phyloP scores from a whole-genome alignment of 2,888 invertebrate genomes.

The Callyntrura sp. region DNA sequence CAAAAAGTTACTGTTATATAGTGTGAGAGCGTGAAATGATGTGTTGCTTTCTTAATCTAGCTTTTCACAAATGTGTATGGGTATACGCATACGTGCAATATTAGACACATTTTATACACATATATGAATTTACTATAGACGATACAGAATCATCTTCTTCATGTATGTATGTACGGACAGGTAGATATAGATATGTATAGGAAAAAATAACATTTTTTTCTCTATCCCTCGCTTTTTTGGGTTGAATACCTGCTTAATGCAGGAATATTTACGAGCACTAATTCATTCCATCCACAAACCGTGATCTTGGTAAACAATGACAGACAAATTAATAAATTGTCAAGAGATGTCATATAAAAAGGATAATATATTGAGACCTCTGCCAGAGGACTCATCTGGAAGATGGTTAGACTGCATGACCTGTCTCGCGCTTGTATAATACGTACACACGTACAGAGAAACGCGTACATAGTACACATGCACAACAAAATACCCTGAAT shows the following conservation, averaged over 20 bases:
- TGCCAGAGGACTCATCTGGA: conserved; percentile 52
- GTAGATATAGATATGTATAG: not conserved
- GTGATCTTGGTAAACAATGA: conserved; percentile 68
- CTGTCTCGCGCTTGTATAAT: too few species aligned
- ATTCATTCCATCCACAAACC: conserved; percentile 67
- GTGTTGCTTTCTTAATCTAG: conserved; percentile 46
- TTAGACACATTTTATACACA: not conserved
- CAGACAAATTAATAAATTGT: conserved; percentile 80
- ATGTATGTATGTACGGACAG: not conserved
- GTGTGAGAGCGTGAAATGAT: not conserved
- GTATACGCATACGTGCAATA: conserved; percentile 6
- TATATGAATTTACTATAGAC: not conserved
- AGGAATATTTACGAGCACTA: conserved; percentile 70
- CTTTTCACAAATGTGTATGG: not conserved
- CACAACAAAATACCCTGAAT: too few species aligned
- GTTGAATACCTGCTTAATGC: conserved; percentile 70
- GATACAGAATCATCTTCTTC: not conserved
- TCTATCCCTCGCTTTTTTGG: not conserved
- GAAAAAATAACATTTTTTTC: conserved; percentile 4
- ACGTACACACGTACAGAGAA: too few species aligned
- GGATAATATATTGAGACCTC: conserved; percentile 77
- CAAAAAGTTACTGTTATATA: conserved; percentile 20
- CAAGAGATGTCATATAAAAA: conserved; percentile 78
- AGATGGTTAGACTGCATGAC: too few species aligned
- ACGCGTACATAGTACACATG: too few species aligned